Conservation (phyloP, 2,888 invertebrate species). For the Therioaphis trifolii region DNA sequence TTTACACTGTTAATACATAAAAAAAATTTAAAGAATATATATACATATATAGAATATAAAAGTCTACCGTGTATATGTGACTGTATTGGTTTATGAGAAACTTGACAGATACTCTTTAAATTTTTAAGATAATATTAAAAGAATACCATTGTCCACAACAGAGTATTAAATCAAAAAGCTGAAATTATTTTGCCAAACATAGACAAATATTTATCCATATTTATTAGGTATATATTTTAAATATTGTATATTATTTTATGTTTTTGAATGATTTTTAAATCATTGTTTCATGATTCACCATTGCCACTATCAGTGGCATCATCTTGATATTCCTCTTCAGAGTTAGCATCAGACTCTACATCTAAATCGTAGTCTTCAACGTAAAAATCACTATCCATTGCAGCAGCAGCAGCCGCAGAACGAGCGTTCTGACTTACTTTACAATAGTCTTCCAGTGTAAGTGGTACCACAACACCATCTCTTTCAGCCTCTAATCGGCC, state of each 20-base stretch:
- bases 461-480: slow-evolving; percentile 96
- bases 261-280: slow-evolving; percentile 28
- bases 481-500: slow-evolving; percentile 95
- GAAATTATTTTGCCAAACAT: slow-evolving; percentile 28
- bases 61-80: slow-evolving; percentile 45
- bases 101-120: slow-evolving; percentile 8
- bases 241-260: slow-evolving; percentile 29
- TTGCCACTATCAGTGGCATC: slow-evolving; percentile 90
- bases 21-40: not conserved
- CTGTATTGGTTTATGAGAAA: slow-evolving; percentile 32
- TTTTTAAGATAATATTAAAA: slow-evolving; percentile 48
- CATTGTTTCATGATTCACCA: slow-evolving; percentile 83
- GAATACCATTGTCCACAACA: slow-evolving; percentile 38
- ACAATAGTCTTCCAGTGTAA: slow-evolving; percentile 98
- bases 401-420: slow-evolving; percentile 85
- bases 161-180: slow-evolving; percentile 35
- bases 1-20: slow-evolving; percentile 29
- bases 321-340: slow-evolving; percentile 76
- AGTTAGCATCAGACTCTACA: slow-evolving; percentile 75
- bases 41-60: slow-evolving; percentile 23
- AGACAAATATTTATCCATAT: slow-evolving; percentile 30
- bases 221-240: slow-evolving; percentile 39
- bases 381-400: slow-evolving; percentile 93
- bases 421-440: slow-evolving; percentile 88
- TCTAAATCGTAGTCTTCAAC: slow-evolving; percentile 92